Evolutionary conservation across 2,113 vertebrate species (phyloP).

Genomic region (Bos indicus): DNA sequence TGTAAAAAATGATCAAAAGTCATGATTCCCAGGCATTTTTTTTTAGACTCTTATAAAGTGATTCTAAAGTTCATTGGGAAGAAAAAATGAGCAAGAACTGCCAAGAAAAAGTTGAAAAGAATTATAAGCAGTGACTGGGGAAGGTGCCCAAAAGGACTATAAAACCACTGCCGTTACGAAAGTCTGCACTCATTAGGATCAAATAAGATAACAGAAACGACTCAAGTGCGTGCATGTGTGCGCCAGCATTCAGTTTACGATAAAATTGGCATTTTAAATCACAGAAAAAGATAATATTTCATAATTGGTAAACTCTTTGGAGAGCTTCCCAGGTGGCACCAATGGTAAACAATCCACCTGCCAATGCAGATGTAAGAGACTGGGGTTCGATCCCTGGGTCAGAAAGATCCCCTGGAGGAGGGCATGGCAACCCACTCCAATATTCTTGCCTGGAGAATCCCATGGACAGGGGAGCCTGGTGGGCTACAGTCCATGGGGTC

Average conservation of each 20-base stretch:
- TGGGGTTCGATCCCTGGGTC: fast-evolving
- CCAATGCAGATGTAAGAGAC: not conserved
- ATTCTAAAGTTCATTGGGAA: not conserved
- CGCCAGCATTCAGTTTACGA: fast-evolving
- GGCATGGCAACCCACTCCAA: not conserved
- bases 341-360: fast-evolving
- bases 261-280: not conserved
- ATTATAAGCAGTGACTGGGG: not conserved
- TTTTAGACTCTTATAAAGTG: not conserved
- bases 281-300: not conserved
- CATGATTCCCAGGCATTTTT: not conserved
- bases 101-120: not conserved
- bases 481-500: not conserved
- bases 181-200: not conserved
- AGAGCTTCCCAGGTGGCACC: not conserved
- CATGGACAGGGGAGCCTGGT: not conserved
- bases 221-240: not conserved
- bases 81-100: not conserved
- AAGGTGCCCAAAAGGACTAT: not conserved
- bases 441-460: not conserved
- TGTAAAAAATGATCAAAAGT: not conserved
- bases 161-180: not conserved
- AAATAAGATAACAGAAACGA: not conserved
- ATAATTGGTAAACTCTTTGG: not conserved
- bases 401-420: not conserved